A percentile compares a stretch with the other conserved stretches of the same genome.
Evolutionary conservation across 2,888 invertebrate species (phyloP).

Genomic region (Cataglyphis cursor): DNA sequence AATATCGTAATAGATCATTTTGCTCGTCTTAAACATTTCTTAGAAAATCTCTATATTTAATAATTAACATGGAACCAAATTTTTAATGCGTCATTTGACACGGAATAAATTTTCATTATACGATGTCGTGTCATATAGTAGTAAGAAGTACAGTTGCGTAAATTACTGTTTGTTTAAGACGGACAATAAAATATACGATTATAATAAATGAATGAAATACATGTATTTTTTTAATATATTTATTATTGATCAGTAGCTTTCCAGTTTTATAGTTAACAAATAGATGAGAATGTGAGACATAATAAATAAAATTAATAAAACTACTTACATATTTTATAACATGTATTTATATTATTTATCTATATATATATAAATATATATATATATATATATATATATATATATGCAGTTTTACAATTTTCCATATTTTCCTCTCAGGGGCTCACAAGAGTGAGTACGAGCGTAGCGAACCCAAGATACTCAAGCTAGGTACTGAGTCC

Average conservation of each 20-base stretch:
- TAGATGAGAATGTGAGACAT: background rate
- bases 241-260: background rate
- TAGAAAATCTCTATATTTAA: background rate
- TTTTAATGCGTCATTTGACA: background rate
- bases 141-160: background rate
- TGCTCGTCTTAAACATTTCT: background rate
- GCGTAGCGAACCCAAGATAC: background rate
- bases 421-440: background rate
- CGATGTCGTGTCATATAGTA: background rate
- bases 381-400: background rate
- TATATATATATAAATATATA: background rate
- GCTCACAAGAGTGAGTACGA: background rate
- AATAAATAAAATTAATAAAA: slow-evolving; percentile 2
- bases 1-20: slow-evolving; percentile 14
- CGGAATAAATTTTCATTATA: slow-evolving; percentile 13
- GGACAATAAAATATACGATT: background rate
- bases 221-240: background rate
- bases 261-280: background rate
- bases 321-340: background rate
- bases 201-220: background rate
- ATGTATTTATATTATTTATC: background rate
- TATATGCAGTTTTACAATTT: background rate
- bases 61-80: background rate
- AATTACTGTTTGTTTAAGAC: background rate
- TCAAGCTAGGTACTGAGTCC: background rate